Evolutionary conservation across 2,888 invertebrate genomes (phyloP), one percentile per base, ranked within the genome.

Genomic region (Drosophila seclusa): DNA sequence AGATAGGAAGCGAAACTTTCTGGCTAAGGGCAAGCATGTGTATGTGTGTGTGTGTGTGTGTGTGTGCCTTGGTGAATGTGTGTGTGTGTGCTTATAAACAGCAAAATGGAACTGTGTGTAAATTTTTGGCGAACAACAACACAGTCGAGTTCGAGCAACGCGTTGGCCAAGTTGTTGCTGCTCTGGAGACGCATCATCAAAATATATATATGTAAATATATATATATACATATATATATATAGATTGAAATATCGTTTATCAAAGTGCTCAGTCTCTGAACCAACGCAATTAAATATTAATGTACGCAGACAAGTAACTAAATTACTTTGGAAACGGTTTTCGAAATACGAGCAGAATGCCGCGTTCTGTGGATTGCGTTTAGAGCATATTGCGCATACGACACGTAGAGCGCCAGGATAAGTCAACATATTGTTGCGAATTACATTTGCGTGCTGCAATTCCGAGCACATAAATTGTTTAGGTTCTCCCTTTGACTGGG

Each of bases 101-200:
- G 75, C 50, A 52, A 69, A 73, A 53, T 63, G 76, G 70, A 78
- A 77, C 84, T 78, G 81, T 73, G 75, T 87, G 79, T 76, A 74
- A 31, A 61, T 71, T 77, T 89, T 87, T 73, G 87, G 87, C 67
- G 79, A 79, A 73, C 64, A 82, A 76, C 72, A 82, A 87, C 76
- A 82, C 90, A 87, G 87, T 87, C 87, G 90, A 90, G 89, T 87
- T 87, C 75, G 64, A 89, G 87, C 90, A 73, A 76, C 89, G 89
- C 78, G 78, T 72, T 75, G 75, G 70, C 59, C 58, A 83, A 89
- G 87, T 87, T 84, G 76, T 76, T 66, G 50, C 71, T 59, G 76
- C 89, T 78, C 60, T 57, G 52, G 32, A 78, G 54, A 36, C 61
- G 45, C 68, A 73, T 57, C 63, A 40, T 29, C 32, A 42, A 13